A percentile compares a stretch with the other conserved stretches of the same genome.
These are phyloP conservation scores for Subanguina moxae DNA, from an alignment of 1,140 invertebrate genomes.

Conservation along the genomic window DNA sequence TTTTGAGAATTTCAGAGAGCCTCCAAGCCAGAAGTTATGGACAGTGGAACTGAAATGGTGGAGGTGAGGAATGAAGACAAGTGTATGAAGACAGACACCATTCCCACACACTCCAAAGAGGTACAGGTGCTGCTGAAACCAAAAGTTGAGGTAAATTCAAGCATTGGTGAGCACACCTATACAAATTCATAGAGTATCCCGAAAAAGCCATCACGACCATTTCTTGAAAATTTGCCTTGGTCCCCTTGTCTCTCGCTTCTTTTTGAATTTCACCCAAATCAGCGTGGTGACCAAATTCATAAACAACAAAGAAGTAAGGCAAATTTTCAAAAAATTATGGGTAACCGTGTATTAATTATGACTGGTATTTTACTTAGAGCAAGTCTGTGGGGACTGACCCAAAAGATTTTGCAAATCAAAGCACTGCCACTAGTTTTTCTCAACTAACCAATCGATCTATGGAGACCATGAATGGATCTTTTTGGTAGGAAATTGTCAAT, in stretches of 20 bases:
- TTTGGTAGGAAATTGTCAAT: background rate
- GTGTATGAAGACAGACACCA: conserved; percentile 19
- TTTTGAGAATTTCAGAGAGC: conserved; percentile 7
- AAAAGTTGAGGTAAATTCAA: conserved; percentile 7
- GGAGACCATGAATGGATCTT: conserved; percentile 20
- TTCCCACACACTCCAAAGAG: background rate
- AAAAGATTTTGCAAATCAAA: conserved; percentile 18
- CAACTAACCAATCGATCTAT: conserved; percentile 20
- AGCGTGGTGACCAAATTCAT: too few species aligned
- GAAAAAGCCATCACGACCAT: too few species aligned
- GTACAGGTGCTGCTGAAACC: conserved; percentile 4
- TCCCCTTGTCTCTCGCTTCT: too few species aligned
- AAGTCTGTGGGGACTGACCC: conserved; percentile 17
- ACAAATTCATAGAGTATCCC: too few species aligned
- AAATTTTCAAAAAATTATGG: too few species aligned
- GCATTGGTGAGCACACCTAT: too few species aligned
- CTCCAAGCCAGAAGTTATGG: background rate
- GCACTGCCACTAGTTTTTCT: conserved; percentile 15
- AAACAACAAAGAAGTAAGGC: too few species aligned
- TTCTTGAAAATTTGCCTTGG: too few species aligned
- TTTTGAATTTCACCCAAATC: too few species aligned
- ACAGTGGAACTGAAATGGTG: background rate
- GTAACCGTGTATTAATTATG: too few species aligned
- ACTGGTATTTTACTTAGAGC: too few species aligned
- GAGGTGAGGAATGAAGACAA: conserved; percentile 1